Conservation (phyloP, 2,888 invertebrate species). For the Drosophila paramelanica region DNA sequence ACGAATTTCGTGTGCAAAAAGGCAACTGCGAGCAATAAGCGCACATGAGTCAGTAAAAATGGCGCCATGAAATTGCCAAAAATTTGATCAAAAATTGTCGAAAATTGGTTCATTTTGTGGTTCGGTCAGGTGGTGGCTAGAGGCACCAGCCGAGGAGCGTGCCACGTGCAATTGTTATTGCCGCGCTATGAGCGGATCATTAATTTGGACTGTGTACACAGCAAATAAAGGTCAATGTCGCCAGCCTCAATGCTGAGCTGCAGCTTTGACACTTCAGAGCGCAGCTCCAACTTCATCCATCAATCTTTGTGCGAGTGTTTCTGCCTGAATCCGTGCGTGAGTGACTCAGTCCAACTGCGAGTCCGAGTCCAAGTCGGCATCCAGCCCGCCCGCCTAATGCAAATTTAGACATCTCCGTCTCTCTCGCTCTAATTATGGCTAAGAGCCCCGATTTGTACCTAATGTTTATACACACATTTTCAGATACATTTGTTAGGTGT, state of each 20-base stretch:
- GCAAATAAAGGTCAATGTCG: conserved; percentile 74
- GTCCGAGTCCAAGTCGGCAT: conserved; percentile 1
- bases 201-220: conserved; percentile 38
- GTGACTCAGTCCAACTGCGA: conserved; percentile 3
- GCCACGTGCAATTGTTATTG: conserved; percentile 44
- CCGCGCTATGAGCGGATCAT: conserved; percentile 33
- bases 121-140: conserved; percentile 15
- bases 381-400: conserved; percentile 38
- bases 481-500: conserved; percentile 20
- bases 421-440: conserved; percentile 44
- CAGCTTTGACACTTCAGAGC: conserved; percentile 66
- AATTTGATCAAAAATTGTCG: conserved; percentile 10
- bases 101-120: conserved; percentile 64
- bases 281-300: conserved; percentile 54
- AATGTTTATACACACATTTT: conserved; percentile 10
- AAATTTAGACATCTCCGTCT: conserved; percentile 34
- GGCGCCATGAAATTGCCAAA: conserved; percentile 50
- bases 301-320: conserved; percentile 50
- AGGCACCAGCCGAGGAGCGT: conserved; percentile 24
- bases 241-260: conserved; percentile 40
- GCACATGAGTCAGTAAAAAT: conserved; percentile 67
- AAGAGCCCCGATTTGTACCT: conserved; percentile 17
- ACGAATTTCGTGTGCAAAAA: conserved; percentile 41
- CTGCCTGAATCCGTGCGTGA: not conserved
- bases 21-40: conserved; percentile 44